A percentile compares a stretch with the other conserved stretches of the same genome.
Conservation (phyloP, 2,113 vertebrate species). For the Vanacampus margaritifer region DNA sequence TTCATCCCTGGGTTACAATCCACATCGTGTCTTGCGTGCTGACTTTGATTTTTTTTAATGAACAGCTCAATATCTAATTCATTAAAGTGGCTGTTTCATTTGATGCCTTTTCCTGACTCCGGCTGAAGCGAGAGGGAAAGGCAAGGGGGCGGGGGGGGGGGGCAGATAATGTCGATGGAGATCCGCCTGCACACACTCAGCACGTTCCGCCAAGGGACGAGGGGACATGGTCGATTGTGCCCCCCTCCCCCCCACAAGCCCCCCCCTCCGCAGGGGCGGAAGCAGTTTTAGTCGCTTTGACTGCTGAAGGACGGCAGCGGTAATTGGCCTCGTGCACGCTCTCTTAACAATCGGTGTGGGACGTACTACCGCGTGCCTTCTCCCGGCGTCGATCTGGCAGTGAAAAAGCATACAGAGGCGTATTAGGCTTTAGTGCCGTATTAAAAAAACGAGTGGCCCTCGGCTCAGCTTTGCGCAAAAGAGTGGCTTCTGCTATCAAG, state of each 20-base stretch:
- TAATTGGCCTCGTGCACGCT: conserved; percentile 59
- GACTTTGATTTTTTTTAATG: conserved; percentile 72
- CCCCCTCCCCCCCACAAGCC: conserved; percentile 45
- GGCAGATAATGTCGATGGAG: conserved; percentile 56
- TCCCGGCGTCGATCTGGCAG: conserved; percentile 36
- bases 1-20: conserved; percentile 60
- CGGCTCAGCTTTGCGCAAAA: conserved; percentile 29
- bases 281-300: conserved; percentile 61
- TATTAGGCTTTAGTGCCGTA: conserved; percentile 41
- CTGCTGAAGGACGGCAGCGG: conserved; percentile 48
- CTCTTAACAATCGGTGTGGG: conserved; percentile 56
- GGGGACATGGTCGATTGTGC: conserved; percentile 50
- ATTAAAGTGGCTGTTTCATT: conserved; percentile 79
- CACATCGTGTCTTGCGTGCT: conserved; percentile 61
- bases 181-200: conserved; percentile 20
- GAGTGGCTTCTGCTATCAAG: conserved; percentile 20
- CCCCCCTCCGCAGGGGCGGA: conserved; percentile 39
- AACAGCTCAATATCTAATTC: conserved; percentile 78
- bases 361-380: conserved; percentile 34
- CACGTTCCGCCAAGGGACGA: conserved; percentile 35
- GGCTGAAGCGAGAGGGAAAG: conserved; percentile 46
- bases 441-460: conserved; percentile 51
- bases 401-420: conserved; percentile 47
- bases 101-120: conserved; percentile 66
- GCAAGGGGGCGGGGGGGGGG: conserved; percentile 34